phyloP scores from a whole-genome alignment of 1,140 invertebrate species.

The Phymastichus coffea region DNA sequence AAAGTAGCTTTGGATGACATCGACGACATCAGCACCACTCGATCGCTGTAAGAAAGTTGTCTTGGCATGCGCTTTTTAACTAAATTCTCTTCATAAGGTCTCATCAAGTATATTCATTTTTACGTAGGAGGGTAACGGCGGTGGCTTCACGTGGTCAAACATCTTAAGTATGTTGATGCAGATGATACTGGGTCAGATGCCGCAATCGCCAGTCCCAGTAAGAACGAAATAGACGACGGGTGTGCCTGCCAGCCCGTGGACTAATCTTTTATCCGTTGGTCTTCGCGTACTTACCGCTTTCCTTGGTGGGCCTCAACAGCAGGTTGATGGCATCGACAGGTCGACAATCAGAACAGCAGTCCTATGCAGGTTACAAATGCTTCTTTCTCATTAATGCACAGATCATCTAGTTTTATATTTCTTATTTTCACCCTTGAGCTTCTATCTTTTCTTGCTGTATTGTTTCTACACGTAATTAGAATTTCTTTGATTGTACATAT shows the following conservation, averaged over 20 bases:
- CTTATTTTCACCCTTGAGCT: no score
- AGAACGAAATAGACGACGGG: conserved; percentile 72
- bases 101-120: no score
- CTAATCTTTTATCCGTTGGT: conserved; percentile 78
- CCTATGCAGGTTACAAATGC: conserved; percentile 84
- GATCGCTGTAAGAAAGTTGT: conserved; percentile 59
- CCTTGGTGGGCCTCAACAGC: conserved; percentile 68
- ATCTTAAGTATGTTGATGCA: conserved; percentile 84
- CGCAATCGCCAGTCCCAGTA: conserved; percentile 69
- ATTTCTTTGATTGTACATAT: no score
- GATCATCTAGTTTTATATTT: no score
- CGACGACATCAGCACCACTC: conserved; percentile 77
- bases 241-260: conserved; percentile 74
- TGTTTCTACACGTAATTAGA: no score
- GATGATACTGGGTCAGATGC: conserved; percentile 70
- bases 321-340: conserved; percentile 81
- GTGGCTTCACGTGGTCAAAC: conserved; percentile 81
- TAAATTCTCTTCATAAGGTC: neutral
- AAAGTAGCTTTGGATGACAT: conserved; percentile 80
- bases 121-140: conserved; percentile 59
- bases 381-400: no score
- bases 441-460: no score
- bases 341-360: conserved; percentile 73
- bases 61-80: neutral
- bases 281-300: conserved; percentile 81